These are phyloP conservation scores for Platorchestia sp. DNA, from an alignment of 1,140 invertebrate species.

Conservation along the genomic window DNA sequence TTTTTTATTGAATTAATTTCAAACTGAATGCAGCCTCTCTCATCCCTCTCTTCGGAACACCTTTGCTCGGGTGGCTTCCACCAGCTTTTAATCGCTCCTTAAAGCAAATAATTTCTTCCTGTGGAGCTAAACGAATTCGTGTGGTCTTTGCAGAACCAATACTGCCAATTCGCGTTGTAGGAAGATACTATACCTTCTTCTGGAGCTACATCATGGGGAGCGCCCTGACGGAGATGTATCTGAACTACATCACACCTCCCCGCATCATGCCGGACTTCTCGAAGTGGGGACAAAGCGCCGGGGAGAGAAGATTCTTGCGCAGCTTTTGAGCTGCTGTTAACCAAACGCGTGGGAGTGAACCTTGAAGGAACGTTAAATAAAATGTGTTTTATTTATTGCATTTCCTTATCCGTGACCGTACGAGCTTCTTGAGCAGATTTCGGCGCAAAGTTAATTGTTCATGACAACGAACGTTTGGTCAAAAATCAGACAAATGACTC, in stretches of 20 bases:
- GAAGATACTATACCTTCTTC: constrained; percentile 16
- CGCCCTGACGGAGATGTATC: background rate
- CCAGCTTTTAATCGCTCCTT: too few species aligned
- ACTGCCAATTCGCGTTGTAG: background rate
- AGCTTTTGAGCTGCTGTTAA: background rate
- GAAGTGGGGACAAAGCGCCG: background rate
- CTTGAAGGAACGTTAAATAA: background rate
- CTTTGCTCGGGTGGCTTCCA: too few species aligned
- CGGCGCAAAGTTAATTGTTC: background rate
- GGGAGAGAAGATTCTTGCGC: background rate
- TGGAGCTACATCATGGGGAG: background rate
- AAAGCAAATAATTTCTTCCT: too few species aligned
- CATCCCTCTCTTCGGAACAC: too few species aligned
- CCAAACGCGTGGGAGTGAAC: background rate
- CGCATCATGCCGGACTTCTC: background rate
- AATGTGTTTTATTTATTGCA: background rate
- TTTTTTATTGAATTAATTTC: too few species aligned
- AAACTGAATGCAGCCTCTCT: too few species aligned
- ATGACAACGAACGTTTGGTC: too few species aligned
- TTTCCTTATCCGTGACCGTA: background rate
- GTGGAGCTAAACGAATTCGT: too few species aligned
- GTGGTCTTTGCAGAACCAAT: background rate
- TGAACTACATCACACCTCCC: background rate
- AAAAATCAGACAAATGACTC: too few species aligned
- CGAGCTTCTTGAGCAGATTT: background rate